These are phyloP conservation scores for Argyresthia goedartella DNA, from an alignment of 2,888 invertebrate species.

Conservation along the genomic window DNA sequence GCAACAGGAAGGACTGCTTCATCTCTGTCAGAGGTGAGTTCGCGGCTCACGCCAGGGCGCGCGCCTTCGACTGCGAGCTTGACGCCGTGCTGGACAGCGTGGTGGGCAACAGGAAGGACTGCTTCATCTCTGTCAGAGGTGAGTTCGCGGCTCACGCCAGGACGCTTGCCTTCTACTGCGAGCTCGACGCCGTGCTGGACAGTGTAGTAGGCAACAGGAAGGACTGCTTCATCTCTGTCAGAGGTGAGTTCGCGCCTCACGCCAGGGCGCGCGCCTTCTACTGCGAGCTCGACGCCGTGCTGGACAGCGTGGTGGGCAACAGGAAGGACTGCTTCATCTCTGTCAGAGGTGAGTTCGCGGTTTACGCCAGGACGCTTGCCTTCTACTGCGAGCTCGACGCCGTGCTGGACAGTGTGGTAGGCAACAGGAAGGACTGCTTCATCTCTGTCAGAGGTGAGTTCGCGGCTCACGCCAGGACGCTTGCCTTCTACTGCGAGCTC, in stretches of 20 bases:
- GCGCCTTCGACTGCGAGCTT: slow-evolving; percentile 95
- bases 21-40: slow-evolving; percentile 87
- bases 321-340: slow-evolving; percentile 92
- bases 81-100: slow-evolving; percentile 95
- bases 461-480: too few species aligned
- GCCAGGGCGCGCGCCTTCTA: slow-evolving; percentile 91
- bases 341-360: slow-evolving; percentile 76
- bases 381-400: slow-evolving; percentile 69
- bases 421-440: slow-evolving; percentile 94
- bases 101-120: slow-evolving; percentile 93
- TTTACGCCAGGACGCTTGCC: too few species aligned
- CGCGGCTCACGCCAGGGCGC: slow-evolving; percentile 83
- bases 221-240: slow-evolving; percentile 87
- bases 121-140: slow-evolving; percentile 82
- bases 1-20: slow-evolving; percentile 94
- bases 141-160: slow-evolving; percentile 66
- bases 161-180: slow-evolving; percentile 95
- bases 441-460: slow-evolving; percentile 78
- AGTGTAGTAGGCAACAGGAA: slow-evolving; percentile 93
- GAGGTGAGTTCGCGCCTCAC: slow-evolving; percentile 88
- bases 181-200: slow-evolving; percentile 95
- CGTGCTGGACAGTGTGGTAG: slow-evolving; percentile 56
- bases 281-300: slow-evolving; percentile 93
- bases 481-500: too few species aligned
- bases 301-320: slow-evolving; percentile 93